Conservation (phyloP, 2,797 vertebrate genomes). For the Helicolenus hilgendorfi region DNA sequence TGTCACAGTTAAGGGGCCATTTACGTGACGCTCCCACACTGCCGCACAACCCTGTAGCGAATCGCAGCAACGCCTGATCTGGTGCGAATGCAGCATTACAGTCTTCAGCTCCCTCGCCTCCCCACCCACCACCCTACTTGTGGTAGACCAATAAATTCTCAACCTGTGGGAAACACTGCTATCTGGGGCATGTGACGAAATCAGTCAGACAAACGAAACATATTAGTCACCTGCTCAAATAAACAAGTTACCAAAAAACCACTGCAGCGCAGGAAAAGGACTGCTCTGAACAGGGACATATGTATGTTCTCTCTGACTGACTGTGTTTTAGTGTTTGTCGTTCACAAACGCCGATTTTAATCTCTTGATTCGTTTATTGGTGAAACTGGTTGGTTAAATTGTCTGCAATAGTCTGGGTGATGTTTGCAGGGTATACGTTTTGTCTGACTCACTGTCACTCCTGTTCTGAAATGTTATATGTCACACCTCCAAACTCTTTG, state of each 20-base stretch:
- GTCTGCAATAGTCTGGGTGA: background rate
- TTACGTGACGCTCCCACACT: background rate
- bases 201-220: conserved; percentile 8
- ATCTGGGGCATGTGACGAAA: background rate
- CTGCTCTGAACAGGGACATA: background rate
- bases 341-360: background rate
- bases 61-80: background rate
- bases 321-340: background rate
- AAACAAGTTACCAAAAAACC: background rate
- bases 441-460: background rate
- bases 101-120: background rate
- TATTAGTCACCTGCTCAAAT: conserved; percentile 4
- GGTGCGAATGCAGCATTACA: background rate
- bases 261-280: background rate
- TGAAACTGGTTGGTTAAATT: background rate
- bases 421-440: background rate
- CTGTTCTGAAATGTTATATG: background rate
- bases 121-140: background rate
- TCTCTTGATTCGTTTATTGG: background rate
- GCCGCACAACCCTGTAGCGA: background rate
- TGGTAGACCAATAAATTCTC: background rate
- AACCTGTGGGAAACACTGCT: conserved; percentile 8
- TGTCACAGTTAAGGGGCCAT: background rate
- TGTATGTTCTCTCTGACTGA: background rate
- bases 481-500: background rate